Base-by-base conservation (phyloP, 2,113 vertebrate species). In the Tragelaphus imberbis region DNA sequence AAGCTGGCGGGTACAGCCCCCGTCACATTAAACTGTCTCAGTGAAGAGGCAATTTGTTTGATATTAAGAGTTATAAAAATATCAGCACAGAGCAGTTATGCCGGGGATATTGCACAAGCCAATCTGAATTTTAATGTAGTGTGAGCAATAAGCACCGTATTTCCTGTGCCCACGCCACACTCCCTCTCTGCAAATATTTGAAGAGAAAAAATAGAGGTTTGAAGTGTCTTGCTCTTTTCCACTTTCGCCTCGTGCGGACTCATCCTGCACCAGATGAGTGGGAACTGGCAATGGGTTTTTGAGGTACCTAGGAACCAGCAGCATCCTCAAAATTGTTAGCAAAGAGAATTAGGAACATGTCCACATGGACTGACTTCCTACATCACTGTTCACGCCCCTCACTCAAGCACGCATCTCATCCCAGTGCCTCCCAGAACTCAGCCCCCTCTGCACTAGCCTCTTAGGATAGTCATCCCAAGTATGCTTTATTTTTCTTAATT, bases 1-100 rank as follows among this genome's bases (percentile, higher is more conserved):
- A 98, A 97, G 98, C 97, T 96, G 95, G 92, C 27, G 25, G 96
- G 95, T 90, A 97, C 84, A 8, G 98, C 96, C 98, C 97, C 95
- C 87, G 4, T 97, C 96, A 65, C 97, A 98, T 98, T 98, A 98
- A 98, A 97, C 97, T 98, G 97, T 97, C 98, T 98, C 95, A n/a
- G 97, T 82, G 97, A 98, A 98, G 97, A 98, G 96, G 97, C 96
- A 98, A 98, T 98, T 98, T 98, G 98, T 98, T 97, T 98, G 98
- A 98, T 98, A 98, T 98, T 98, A 98, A 98, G 97, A 98, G 97
- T 98, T 98, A 98, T 98, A 98, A 98, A 98, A 98, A 97, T 98
- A 98, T 98, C 98, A 98, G 95, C 85, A 79, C 91, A 96, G 97
- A 93, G 91, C 47, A 0, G 97, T 96, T 94, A 95, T 95, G 96